These are phyloP conservation scores for Chirona hameri DNA, from an alignment of 2,888 invertebrate genomes.

Conservation along the genomic window DNA sequence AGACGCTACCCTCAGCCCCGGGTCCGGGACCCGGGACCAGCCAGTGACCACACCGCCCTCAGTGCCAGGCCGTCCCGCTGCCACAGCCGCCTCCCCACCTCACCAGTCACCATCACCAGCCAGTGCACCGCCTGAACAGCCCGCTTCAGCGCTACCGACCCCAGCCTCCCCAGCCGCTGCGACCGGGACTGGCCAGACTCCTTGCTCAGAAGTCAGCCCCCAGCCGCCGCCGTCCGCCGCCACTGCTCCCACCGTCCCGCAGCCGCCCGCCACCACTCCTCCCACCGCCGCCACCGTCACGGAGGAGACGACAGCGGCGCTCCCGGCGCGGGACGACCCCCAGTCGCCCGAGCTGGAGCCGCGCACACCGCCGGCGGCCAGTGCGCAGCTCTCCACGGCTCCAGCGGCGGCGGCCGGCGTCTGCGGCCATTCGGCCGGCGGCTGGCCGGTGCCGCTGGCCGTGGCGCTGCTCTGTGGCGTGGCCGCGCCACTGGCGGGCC, in stretches of 20 bases:
- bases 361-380: neutral
- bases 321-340: neutral
- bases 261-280: neutral
- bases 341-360: neutral
- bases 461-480: neutral
- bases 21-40: too few relatives aligned
- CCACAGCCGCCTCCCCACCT: too few relatives aligned
- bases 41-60: too few relatives aligned
- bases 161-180: too few relatives aligned
- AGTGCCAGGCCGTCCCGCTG: too few relatives aligned
- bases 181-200: neutral
- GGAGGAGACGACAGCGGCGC: neutral
- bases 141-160: too few relatives aligned
- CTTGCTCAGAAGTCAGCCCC: neutral
- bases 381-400: neutral
- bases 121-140: too few relatives aligned
- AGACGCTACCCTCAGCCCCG: too few relatives aligned
- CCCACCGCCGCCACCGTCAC: neutral
- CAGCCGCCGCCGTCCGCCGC: too few relatives aligned
- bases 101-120: too few relatives aligned
- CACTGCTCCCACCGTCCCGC: neutral
- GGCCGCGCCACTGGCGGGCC: neutral
- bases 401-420: neutral
- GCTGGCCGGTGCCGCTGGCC: neutral
- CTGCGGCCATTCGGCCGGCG: neutral